Evolutionary conservation across 2,113 vertebrate species (phyloP).

Genomic region (Bufo gargarizans): DNA sequence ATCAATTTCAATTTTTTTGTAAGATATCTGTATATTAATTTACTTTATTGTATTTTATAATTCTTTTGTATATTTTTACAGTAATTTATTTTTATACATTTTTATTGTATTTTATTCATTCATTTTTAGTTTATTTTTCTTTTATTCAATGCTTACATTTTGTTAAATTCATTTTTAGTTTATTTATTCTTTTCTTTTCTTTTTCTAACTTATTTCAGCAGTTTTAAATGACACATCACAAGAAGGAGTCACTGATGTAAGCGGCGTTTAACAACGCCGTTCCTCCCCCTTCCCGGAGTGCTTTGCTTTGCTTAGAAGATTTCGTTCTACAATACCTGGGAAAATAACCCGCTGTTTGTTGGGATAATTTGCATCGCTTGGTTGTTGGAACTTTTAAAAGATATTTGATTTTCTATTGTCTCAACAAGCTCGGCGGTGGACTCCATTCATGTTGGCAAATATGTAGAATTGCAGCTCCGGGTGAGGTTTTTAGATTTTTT

Average conservation of each 20-base stretch:
- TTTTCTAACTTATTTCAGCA: background rate
- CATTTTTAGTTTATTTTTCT: background rate
- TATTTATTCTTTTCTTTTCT: background rate
- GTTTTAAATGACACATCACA: background rate
- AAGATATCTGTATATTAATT: too few relatives aligned
- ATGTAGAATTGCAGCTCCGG: conserved; percentile 9
- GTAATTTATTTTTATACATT: too few relatives aligned
- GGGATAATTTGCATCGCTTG: background rate
- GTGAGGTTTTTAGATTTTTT: background rate
- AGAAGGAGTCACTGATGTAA: background rate
- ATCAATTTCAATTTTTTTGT: too few relatives aligned
- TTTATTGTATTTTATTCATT: background rate
- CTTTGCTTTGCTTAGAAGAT: conserved; percentile 6
- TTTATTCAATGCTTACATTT: background rate
- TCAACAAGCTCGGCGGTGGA: background rate
- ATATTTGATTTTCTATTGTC: conserved; percentile 22
- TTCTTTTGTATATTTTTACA: too few relatives aligned
- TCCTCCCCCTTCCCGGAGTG: background rate
- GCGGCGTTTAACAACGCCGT: background rate
- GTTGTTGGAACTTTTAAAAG: conserved; percentile 10
- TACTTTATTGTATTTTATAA: too few relatives aligned
- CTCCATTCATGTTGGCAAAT: conserved; percentile 13
- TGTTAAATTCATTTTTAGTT: background rate
- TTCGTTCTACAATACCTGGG: background rate
- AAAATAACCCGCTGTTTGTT: conserved; percentile 13